Evolutionary conservation across 1,140 invertebrate genomes (phyloP), one percentile per base, ranked within the genome.

Genomic region (Odontomachus brunneus): DNA sequence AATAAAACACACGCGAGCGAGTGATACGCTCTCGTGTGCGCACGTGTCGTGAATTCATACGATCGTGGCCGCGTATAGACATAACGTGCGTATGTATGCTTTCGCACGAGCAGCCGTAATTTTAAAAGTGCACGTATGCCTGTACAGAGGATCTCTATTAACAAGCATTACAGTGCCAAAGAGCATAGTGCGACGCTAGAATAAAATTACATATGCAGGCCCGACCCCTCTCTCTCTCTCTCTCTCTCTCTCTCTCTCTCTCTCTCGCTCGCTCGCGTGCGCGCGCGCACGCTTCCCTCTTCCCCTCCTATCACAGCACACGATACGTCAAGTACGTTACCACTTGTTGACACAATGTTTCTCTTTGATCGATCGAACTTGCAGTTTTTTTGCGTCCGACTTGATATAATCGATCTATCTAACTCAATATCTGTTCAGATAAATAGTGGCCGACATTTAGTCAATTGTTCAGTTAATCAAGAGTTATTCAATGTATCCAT

Each of bases 71-170:
- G 29, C 29, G 29, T 33, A 33, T 5, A 33, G 29, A 33, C 29
- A 33, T 33, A 5, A 33, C 29, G n/a, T n/a, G 22, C 5, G 26
- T 53, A 38, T 7, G 9, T 26, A 29, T 26, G n/a, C 29, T 67
- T 29, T 26, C 19, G 38, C 63, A 69, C 33, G 12, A 66, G 26
- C 19, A 17, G 55, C n/a, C 17, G 14, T 55, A 78, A 76, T 14
- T 66, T 4, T 3, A 55, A 78, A 67, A 69, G 14, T 69, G 49
- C 24, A 12, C 63, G 67, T 38, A 15, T 15, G 49, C 63, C 44
- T 67, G 48, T 15, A 76, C 29, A 78, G 29, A 78, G 49, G 12
- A 44, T 78, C 22, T 78, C 17, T 69, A 78, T 78, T 78, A 78
- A 44, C 49, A 78, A 55, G 49, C 29, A 78, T 67, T 69, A 78